These are phyloP conservation scores for Paradoxurus hermaphroditus DNA, from an alignment of 2,113 vertebrate species.

Conservation along the genomic window DNA sequence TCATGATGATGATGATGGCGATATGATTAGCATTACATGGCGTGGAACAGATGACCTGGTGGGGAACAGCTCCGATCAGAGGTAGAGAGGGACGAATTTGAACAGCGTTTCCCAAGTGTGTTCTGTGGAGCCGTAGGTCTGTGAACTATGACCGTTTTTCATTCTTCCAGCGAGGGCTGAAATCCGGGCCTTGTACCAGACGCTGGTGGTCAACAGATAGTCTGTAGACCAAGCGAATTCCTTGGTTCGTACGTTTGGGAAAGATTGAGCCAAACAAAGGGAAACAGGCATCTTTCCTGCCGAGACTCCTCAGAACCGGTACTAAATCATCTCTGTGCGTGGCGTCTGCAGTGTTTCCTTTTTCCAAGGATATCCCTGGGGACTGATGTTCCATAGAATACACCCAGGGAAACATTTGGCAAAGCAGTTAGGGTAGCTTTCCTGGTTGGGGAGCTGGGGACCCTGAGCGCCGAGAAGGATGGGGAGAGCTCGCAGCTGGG, in stretches of 20 bases:
- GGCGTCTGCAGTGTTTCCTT: not conserved
- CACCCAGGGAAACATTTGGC: not conserved
- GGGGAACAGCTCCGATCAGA: not conserved
- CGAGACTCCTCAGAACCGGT: slow-evolving; percentile 16
- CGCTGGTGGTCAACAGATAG: not conserved
- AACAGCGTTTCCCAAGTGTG: not conserved
- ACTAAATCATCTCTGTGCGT: rapidly evolving
- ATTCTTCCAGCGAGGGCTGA: not conserved
- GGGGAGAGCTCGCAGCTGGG: not conserved
- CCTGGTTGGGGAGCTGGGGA: not conserved
- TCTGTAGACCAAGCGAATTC: not conserved
- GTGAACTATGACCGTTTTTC: not conserved
- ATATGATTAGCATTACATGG: rapidly evolving
- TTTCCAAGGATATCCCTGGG: not conserved
- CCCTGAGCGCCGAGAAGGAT: not conserved
- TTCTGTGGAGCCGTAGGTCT: not conserved
- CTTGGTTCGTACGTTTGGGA: not conserved
- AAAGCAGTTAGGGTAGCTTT: not conserved
- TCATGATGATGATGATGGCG: not conserved
- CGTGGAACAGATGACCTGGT: not conserved
- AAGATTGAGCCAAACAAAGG: not conserved
- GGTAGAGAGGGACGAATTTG: not conserved
- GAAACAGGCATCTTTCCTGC: not conserved
- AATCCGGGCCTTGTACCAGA: not conserved
- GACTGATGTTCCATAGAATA: not conserved